Base-by-base conservation (phyloP, 2,888 invertebrate species). In the Mechanitis mazaeus region DNA sequence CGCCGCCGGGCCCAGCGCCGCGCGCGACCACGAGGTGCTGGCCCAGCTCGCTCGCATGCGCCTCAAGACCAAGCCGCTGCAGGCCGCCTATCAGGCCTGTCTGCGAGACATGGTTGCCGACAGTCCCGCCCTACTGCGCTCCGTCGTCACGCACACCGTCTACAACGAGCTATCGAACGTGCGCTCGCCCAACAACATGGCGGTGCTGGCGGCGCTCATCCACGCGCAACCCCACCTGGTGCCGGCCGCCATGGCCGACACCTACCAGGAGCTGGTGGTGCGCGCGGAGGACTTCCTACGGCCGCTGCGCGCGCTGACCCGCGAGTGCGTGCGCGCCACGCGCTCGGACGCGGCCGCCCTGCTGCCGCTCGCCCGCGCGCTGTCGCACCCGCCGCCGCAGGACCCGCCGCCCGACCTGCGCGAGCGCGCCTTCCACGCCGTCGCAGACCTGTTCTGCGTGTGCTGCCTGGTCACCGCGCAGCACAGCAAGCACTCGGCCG, bases 151-250 rank as follows among this genome's bases (percentile, higher is more conserved):
- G 71, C 95, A 96, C 78, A 97, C 97, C 0, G 95, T 98, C 63
- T 97, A 97, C 91, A 98, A 98, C 85, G 98, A 98, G 89, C 87
- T 98, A 69, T 97, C 98, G 0, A 95, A 95, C 76, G 94, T 95
- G 38, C 93, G 98, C 64, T 97, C 98, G 86, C 96, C 97, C 0
- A 98, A 98, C 90, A 98, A 98, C 85, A 96, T 98, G 94, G 94
- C 96, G 11, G 95, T 98, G 83, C 91, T 98, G 20, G 95, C 94
- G 2, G 95, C 96, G 9, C 94, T 98, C 85, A 96, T 98, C 77
- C 95, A 96, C 83, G 94, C 95, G 33, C 93, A 95, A 64, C 94
- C 96, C 3, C 95, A 96, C 69, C 91, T 93, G 54, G 95, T 97
- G 56, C 95, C 98, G 0, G 93, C 93, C 58, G 93, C 95, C 68